Evolutionary conservation across 2,113 vertebrate species (phyloP).

Genomic region (Bothrops jararaca): DNA sequence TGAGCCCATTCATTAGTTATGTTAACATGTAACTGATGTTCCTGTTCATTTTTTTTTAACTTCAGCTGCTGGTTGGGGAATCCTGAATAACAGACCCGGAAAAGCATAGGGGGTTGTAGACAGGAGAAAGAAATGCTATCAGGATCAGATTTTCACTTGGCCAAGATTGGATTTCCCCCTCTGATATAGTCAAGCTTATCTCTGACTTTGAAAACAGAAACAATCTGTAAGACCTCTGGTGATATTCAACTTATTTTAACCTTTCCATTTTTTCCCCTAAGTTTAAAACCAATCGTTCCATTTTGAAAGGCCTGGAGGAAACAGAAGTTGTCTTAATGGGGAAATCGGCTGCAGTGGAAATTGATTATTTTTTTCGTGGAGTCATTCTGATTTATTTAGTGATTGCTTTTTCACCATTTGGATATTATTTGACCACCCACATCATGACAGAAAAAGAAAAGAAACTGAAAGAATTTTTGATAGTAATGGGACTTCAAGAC

Average conservation of each 20-base stretch:
- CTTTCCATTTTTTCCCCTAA: conserved; percentile 47
- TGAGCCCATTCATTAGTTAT: neutral
- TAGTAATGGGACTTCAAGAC: conserved; percentile 92
- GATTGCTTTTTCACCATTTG: conserved; percentile 93
- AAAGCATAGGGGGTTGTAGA: neutral
- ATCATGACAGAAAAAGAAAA: conserved; percentile 95
- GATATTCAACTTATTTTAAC: neutral
- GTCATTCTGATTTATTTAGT: conserved; percentile 95
- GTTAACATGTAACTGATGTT: neutral
- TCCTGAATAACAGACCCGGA: too few relatives aligned
- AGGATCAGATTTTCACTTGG: neutral
- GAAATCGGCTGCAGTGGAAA: conserved; percentile 84
- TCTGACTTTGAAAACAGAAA: neutral
- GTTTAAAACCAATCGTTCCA: conserved; percentile 87
- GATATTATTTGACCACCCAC: conserved; percentile 93
- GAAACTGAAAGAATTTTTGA: conserved; percentile 91
- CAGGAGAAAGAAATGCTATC: neutral
- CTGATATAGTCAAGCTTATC: neutral
- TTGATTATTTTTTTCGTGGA: conserved; percentile 85
- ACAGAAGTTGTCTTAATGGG: conserved; percentile 87
- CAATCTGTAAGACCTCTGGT: neutral
- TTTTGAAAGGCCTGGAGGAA: conserved; percentile 79
- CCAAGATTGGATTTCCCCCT: neutral
- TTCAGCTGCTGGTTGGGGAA: neutral
- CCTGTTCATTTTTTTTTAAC: neutral